Evolutionary conservation across 2,113 vertebrate species (phyloP).

Genomic region (Aviceda subcristata): DNA sequence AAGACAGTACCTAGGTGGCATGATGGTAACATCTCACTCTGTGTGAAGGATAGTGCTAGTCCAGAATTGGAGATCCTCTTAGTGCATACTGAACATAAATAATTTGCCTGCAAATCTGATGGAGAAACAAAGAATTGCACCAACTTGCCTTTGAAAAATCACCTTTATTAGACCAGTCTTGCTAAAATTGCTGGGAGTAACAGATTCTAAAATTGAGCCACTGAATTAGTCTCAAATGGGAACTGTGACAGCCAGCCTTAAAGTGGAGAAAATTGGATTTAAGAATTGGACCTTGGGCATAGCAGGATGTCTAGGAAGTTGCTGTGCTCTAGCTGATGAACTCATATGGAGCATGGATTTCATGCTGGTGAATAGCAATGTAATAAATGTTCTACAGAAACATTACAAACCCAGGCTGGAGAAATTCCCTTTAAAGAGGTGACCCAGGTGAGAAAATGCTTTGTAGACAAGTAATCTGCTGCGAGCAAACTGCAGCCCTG

Average conservation of each 20-base stretch:
- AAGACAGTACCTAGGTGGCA: not conserved
- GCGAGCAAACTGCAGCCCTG: constrained; percentile 24
- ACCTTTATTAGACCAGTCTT: not conserved
- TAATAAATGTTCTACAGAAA: constrained; percentile 61
- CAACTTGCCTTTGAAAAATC: constrained; percentile 11
- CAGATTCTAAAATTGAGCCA: constrained; percentile 28
- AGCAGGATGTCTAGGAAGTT: constrained; percentile 38
- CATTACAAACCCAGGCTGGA: constrained; percentile 36
- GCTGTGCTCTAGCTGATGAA: constrained; percentile 41
- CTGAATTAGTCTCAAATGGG: constrained; percentile 29
- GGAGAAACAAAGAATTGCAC: constrained; percentile 5
- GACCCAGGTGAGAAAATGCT: constrained; percentile 62
- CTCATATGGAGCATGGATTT: constrained; percentile 50
- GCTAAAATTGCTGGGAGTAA: constrained; percentile 30
- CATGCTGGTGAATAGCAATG: constrained; percentile 60
- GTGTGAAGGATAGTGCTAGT: not conserved
- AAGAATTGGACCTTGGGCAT: constrained; percentile 21
- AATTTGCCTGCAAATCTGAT: not conserved
- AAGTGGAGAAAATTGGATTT: constrained; percentile 43
- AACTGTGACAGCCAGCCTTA: constrained; percentile 1
- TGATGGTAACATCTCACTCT: not conserved
- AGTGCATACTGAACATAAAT: not conserved
- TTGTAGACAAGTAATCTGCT: constrained; percentile 56
- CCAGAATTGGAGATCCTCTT: not conserved
- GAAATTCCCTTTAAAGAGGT: constrained; percentile 60